Percentiles rank a stretch among this genome's conserved stretches.
Evolutionary conservation across 2,797 vertebrate genomes (phyloP).

Genomic region (Ceryle rudis): DNA sequence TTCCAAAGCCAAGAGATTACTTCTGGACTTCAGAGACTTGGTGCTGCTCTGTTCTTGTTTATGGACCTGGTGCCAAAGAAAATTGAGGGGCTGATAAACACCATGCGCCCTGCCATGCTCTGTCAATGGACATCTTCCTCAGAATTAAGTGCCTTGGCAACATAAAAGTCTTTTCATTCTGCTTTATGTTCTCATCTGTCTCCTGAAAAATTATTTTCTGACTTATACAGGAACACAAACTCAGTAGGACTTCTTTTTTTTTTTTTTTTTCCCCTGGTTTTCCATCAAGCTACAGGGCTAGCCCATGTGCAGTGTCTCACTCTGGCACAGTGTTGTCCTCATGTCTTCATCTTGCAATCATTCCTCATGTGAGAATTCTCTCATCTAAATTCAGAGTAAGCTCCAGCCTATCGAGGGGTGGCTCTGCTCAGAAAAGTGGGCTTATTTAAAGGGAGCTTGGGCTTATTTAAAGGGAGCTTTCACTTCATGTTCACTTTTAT

Average conservation of each 20-base stretch:
- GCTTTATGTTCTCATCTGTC: slow-evolving; percentile 40
- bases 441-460: background rate
- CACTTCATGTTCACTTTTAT: background rate
- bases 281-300: background rate
- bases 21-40: slow-evolving; percentile 55
- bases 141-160: slow-evolving; percentile 13
- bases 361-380: rapidly evolving
- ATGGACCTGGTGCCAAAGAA: slow-evolving; percentile 15
- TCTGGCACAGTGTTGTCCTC: background rate
- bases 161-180: slow-evolving; percentile 43
- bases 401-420: background rate
- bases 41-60: slow-evolving; percentile 48
- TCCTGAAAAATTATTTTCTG: background rate
- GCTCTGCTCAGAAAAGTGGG: background rate
- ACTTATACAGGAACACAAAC: slow-evolving; percentile 8
- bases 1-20: slow-evolving; percentile 21
- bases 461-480: background rate
- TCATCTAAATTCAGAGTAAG: background rate
- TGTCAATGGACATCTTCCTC: slow-evolving; percentile 36
- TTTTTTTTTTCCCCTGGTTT: background rate
- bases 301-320: background rate
- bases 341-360: background rate
- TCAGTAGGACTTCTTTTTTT: background rate
- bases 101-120: slow-evolving; percentile 5
- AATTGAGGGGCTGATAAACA: slow-evolving; percentile 28